Evolutionary conservation across 2,113 vertebrate genomes (phyloP), one percentile per base, ranked within the genome.

Genomic region (Crypturellus undulatus): DNA sequence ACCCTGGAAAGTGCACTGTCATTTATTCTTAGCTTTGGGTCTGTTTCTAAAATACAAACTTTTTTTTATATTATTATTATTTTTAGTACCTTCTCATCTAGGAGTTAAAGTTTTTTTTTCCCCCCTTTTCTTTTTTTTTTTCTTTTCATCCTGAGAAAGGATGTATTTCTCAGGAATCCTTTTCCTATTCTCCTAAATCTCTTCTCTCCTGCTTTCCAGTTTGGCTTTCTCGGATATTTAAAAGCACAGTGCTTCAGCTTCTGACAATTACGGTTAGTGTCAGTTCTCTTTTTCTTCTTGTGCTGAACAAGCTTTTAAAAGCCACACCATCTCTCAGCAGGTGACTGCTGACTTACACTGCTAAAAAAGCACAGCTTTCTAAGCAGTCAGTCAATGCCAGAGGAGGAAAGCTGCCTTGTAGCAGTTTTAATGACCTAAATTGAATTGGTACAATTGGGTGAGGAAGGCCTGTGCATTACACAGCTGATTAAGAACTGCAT

Each of bases 361-460:
- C 72, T 85, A 89, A 62, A 92, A 95, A 87, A 91, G 73, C 56
- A 62, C 18, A 1, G 36, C 62, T 86, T 96, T 93, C 47, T 59
- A 94, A 87, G 60, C 8, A 78, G 67, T 47, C 76, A 88, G 72
- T 94, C 88, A 93, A 9, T 86, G 69, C 65, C 69, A 93, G 72
- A 90, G 65, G 47, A 90, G 43, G 76, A 94, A 90, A 94, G 72
- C 34, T 78, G 76, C 56, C 60, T 80, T 65, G 52, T 93, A 90
- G 65, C 72, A 92, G 20, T 92, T 96, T 81, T 69, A 93, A 94
- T 90, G 92, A 94, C 93, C 85, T 92, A 92, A 86, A 92, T 76
- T 94, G 69, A 86, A 86, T 60, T 36, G 34, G 9, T 93, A 93
- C 38, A 47, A 80, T 80, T 84, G 79, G 62, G 77, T 81, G 83